phyloP scores from a whole-genome alignment of 2,888 invertebrate genomes.

The Troilus luridus region DNA sequence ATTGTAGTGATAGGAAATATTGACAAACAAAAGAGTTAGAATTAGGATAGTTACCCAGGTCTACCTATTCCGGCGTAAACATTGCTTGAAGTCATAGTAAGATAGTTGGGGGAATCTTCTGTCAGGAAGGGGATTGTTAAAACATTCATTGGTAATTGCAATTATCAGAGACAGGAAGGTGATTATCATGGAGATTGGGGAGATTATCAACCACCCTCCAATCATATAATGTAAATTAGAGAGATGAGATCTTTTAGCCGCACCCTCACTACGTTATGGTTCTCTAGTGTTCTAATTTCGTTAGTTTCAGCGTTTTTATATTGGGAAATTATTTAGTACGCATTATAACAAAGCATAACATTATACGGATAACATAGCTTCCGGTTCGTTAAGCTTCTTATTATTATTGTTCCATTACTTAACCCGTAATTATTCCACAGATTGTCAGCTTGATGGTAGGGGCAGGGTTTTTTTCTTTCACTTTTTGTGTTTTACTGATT shows the following conservation, averaged over 20 bases:
- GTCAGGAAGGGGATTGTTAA: neutral
- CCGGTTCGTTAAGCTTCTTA: neutral
- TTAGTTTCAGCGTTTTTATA: neutral
- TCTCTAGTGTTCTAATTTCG: neutral
- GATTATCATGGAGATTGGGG: slow-evolving; percentile 33
- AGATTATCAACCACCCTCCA: slow-evolving; percentile 9
- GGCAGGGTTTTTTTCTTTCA: no score
- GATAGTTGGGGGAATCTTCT: neutral
- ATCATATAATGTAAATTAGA: slow-evolving; percentile 40
- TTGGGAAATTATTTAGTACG: neutral
- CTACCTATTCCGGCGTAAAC: neutral
- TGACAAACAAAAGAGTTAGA: no score
- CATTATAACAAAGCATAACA: no score
- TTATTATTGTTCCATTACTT: no score
- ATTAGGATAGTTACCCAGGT: neutral
- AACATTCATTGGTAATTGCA: slow-evolving; percentile 40
- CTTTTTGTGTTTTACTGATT: no score
- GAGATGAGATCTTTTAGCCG: neutral
- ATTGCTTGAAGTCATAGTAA: neutral
- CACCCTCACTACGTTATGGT: neutral
- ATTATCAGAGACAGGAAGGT: slow-evolving; percentile 12
- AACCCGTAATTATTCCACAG: no score
- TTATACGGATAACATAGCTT: no score
- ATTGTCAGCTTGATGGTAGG: no score
- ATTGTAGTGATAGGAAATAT: no score